Conservation (phyloP, 2,797 vertebrate species). For the Pyrocephalus nanus region DNA sequence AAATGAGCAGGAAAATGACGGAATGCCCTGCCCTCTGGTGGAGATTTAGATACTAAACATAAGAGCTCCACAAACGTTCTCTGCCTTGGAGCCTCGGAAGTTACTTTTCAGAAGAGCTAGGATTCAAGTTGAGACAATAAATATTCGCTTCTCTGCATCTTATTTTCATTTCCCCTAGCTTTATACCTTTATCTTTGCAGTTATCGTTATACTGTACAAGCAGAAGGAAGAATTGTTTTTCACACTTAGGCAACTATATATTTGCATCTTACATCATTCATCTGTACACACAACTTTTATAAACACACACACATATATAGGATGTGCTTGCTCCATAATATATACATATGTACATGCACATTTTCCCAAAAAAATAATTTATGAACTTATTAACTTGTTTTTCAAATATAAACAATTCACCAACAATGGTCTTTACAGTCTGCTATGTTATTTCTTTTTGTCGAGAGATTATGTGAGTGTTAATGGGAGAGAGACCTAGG, state of each 20-base stretch:
- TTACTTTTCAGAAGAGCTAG: background rate
- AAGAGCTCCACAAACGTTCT: background rate
- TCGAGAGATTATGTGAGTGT: background rate
- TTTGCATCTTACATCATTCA: background rate
- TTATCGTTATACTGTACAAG: background rate
- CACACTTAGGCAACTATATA: background rate
- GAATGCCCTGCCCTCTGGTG: constrained; percentile 31
- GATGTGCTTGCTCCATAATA: background rate
- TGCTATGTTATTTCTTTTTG: background rate
- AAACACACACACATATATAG: background rate
- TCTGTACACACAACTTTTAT: background rate
- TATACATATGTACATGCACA: background rate
- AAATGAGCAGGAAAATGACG: accelerated
- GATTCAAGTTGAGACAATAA: background rate
- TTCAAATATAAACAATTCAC: background rate
- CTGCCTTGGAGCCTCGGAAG: background rate
- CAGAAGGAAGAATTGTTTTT: background rate
- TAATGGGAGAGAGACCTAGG: background rate
- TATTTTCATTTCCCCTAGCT: background rate
- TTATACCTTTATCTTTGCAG: background rate
- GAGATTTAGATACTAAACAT: background rate
- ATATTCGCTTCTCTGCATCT: background rate
- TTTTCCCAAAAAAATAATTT: background rate
- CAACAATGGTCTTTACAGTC: background rate
- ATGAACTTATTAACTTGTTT: background rate